Conservation (phyloP, 2,113 vertebrate genomes). For the Genyomyrus donnyi region DNA sequence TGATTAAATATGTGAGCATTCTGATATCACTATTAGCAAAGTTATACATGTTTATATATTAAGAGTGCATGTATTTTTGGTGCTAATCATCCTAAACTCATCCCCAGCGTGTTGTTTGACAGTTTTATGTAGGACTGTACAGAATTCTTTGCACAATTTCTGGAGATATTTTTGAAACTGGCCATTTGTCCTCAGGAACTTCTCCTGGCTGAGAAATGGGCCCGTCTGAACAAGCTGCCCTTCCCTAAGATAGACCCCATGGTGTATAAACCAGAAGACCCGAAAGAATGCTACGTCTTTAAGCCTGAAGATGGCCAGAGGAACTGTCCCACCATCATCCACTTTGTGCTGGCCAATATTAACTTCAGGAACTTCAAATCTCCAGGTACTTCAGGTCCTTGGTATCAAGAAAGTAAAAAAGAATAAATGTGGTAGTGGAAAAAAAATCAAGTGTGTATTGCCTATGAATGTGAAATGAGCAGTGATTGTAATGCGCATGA, state of each 20-base stretch:
- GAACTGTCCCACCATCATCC: slow-evolving; percentile 72
- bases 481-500: not conserved
- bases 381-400: slow-evolving; percentile 63
- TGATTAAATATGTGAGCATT: not conserved
- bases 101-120: not conserved
- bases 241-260: slow-evolving; percentile 96
- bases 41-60: not conserved
- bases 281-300: slow-evolving; percentile 95
- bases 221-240: slow-evolving; percentile 92
- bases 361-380: slow-evolving; percentile 77
- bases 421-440: no score
- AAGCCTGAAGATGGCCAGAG: slow-evolving; percentile 85
- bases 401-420: not conserved
- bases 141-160: not conserved
- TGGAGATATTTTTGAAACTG: no score
- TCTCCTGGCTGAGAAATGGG: slow-evolving; percentile 94
- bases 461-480: no score
- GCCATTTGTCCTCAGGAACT: slow-evolving; percentile 67
- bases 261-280: slow-evolving; percentile 88
- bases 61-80: not conserved
- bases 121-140: not conserved
- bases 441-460: no score
- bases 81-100: not conserved
- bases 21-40: not conserved
- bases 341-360: no score